Conservation (phyloP, 2,888 invertebrate species). For the Protodeltote pygarga region DNA sequence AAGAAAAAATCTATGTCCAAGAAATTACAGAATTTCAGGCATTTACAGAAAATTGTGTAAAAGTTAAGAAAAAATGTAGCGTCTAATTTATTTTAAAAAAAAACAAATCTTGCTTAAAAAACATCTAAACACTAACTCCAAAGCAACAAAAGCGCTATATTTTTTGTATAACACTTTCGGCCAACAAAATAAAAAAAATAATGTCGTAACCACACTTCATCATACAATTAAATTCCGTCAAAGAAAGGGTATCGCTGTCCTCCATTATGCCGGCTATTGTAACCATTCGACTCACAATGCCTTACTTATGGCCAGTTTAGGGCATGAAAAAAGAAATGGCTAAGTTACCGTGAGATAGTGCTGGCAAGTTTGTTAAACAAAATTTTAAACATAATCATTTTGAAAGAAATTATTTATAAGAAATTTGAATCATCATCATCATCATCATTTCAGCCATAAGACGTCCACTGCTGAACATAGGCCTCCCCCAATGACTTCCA, state of each 20-base stretch:
- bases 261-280: slow-evolving; percentile 84
- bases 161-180: slow-evolving; percentile 58
- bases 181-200: slow-evolving; percentile 58
- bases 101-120: neutral
- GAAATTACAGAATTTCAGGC: too few species aligned
- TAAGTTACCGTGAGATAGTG: slow-evolving; percentile 59
- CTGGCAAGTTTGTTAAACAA: slow-evolving; percentile 7
- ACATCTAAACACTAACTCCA: slow-evolving; percentile 5
- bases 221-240: slow-evolving; percentile 84
- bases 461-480: too few species aligned
- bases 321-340: slow-evolving; percentile 83
- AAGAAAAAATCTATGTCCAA: too few species aligned
- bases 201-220: slow-evolving; percentile 85
- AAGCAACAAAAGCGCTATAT: slow-evolving; percentile 42
- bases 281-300: slow-evolving; percentile 82
- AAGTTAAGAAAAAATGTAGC: too few species aligned
- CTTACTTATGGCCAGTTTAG: slow-evolving; percentile 84
- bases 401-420: neutral
- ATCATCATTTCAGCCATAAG: too few species aligned
- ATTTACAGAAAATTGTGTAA: too few species aligned
- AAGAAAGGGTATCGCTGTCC: slow-evolving; percentile 85
- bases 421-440: too few species aligned
- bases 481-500: too few species aligned
- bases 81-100: neutral
- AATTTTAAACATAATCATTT: neutral